Conservation (phyloP, 1,140 invertebrate species). For the Zaprionus gabonicus region DNA sequence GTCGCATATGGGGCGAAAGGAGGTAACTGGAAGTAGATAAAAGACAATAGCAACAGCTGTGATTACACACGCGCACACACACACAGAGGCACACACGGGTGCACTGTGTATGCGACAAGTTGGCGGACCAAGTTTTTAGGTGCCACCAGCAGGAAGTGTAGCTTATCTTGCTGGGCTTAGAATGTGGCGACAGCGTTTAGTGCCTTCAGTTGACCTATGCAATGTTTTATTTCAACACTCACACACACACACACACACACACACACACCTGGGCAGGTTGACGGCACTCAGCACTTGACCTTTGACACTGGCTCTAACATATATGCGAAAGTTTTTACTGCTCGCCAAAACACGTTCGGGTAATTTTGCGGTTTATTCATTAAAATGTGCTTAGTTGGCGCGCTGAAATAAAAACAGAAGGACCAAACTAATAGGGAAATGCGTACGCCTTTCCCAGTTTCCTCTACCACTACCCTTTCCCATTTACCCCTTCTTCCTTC, state of each 20-base stretch:
- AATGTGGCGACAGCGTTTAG: conserved; percentile 27
- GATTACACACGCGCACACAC: conserved; percentile 24
- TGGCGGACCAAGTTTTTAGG: conserved; percentile 25
- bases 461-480: neutral
- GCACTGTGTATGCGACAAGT: neutral
- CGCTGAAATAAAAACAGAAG: conserved; percentile 39
- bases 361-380: conserved; percentile 73
- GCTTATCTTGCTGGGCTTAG: conserved; percentile 7
- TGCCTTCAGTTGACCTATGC: conserved; percentile 15
- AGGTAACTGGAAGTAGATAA: conserved; percentile 24
- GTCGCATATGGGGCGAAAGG: conserved; percentile 34
- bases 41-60: conserved; percentile 40
- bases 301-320: conserved; percentile 23
- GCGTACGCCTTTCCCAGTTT: neutral
- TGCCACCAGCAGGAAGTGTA: conserved; percentile 8
- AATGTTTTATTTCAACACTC: conserved; percentile 27
- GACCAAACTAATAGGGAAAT: conserved; percentile 1
- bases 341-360: conserved; percentile 35
- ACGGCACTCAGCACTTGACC: conserved; percentile 39
- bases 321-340: conserved; percentile 16
- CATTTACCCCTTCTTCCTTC: neutral
- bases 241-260: neutral
- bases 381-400: conserved; percentile 77
- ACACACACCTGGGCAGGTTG: conserved; percentile 19
- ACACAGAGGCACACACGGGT: neutral